Conservation (phyloP, 2,888 invertebrate species). For the Sinhomidia bicolor region DNA sequence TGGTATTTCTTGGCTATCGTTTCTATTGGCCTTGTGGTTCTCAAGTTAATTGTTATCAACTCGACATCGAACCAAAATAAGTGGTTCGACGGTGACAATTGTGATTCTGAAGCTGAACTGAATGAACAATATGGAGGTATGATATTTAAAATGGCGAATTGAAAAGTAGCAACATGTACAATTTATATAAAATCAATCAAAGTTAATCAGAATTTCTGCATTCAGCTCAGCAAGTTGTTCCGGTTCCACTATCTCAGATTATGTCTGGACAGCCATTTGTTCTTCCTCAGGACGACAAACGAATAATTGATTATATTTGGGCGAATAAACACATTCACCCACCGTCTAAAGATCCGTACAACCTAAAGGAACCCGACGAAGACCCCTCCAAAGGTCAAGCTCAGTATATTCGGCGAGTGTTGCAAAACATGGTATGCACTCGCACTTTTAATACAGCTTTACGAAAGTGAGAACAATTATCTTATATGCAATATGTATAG, state of each 20-base stretch:
- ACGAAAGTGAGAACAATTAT: neutral
- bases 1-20: neutral
- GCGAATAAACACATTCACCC: slow-evolving; percentile 28
- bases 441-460: neutral
- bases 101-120: no score
- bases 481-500: no score
- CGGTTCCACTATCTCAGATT: slow-evolving; percentile 44
- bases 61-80: no score
- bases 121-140: no score
- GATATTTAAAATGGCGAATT: no score
- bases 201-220: no score
- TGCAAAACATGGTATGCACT: slow-evolving; percentile 78
- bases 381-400: slow-evolving; percentile 81
- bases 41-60: no score
- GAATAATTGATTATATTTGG: slow-evolving; percentile 65
- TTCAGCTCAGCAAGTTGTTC: neutral
- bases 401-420: slow-evolving; percentile 76
- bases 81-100: no score
- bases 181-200: no score
- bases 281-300: slow-evolving; percentile 71
- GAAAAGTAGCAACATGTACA: no score
- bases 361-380: slow-evolving; percentile 69
- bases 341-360: slow-evolving; percentile 75
- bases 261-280: slow-evolving; percentile 35
- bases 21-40: neutral